These are phyloP conservation scores for Malacoraja senta DNA, from an alignment of 2,797 vertebrate genomes.

Conservation along the genomic window DNA sequence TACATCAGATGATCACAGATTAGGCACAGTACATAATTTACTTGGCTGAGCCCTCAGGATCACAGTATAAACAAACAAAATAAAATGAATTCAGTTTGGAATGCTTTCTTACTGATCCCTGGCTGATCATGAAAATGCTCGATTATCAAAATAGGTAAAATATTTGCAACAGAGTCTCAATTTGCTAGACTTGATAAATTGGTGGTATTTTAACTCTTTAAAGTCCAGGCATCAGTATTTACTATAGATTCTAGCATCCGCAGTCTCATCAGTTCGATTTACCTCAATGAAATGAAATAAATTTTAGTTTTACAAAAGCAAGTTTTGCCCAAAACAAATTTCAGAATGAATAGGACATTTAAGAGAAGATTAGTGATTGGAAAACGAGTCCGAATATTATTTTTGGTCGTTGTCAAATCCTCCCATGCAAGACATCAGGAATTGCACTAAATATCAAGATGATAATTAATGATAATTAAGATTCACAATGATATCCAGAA, in stretches of 20 bases:
- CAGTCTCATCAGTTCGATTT: not conserved
- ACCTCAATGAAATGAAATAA: not conserved
- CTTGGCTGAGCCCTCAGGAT: not conserved
- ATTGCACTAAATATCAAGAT: too few relatives aligned
- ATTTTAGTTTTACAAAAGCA: not conserved
- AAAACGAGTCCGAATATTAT: not conserved
- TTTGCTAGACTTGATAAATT: not conserved
- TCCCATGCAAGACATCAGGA: not conserved
- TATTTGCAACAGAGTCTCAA: not conserved
- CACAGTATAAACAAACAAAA: constrained; percentile 9
- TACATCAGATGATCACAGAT: not conserved
- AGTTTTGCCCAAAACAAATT: not conserved
- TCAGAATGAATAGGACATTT: not conserved
- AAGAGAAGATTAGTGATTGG: not conserved
- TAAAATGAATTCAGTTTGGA: constrained; percentile 2
- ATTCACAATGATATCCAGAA: too few relatives aligned
- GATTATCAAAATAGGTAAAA: not conserved
- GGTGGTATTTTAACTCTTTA: not conserved
- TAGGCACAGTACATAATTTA: not conserved
- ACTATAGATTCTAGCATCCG: too few relatives aligned
- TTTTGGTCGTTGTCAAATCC: not conserved
- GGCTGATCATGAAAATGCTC: not conserved
- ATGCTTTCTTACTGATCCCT: constrained; percentile 3
- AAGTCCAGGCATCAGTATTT: not conserved
- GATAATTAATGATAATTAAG: too few relatives aligned